Percentiles rank a stretch among this genome's conserved stretches.
These are phyloP conservation scores for Sphaerophoria taeniata DNA, from an alignment of 2,888 invertebrate genomes.

Conservation along the genomic window DNA sequence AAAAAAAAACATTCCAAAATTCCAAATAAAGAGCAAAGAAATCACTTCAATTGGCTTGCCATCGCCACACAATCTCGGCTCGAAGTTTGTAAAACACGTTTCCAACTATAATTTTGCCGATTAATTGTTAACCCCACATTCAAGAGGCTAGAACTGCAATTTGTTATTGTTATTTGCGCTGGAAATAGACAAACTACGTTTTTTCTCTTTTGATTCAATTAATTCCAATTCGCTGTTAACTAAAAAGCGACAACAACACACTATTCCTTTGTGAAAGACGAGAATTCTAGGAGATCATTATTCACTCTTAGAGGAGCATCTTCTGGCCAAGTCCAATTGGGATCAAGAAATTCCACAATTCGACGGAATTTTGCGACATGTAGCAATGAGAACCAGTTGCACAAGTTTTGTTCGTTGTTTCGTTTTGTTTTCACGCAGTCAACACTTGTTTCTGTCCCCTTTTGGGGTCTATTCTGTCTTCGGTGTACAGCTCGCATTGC, in stretches of 20 bases:
- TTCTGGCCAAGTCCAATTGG: not conserved
- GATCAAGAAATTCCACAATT: slow-evolving; percentile 18
- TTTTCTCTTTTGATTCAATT: slow-evolving; percentile 38
- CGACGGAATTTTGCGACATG: slow-evolving; percentile 1
- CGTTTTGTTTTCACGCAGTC: slow-evolving; percentile 38
- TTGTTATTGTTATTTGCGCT: slow-evolving; percentile 1
- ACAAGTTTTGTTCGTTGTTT: slow-evolving; percentile 60
- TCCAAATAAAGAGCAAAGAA: slow-evolving; percentile 6
- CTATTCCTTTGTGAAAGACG: too few relatives aligned
- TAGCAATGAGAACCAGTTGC: slow-evolving; percentile 65
- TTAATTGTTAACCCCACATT: not conserved
- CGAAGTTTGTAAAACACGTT: slow-evolving; percentile 23
- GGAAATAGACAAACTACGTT: slow-evolving; percentile 58
- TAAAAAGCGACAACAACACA: too few relatives aligned
- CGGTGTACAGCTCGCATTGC: not conserved
- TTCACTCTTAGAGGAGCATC: slow-evolving; percentile 36
- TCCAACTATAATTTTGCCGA: slow-evolving; percentile 3
- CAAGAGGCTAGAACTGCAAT: not conserved
- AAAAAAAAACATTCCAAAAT: slow-evolving; percentile 36
- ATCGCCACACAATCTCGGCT: not conserved
- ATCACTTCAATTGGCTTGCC: not conserved
- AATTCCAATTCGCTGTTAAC: slow-evolving; percentile 14
- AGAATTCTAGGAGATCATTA: slow-evolving; percentile 50
- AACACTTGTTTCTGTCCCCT: slow-evolving; percentile 14
- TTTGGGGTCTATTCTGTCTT: not conserved